phyloP scores from a whole-genome alignment of 1,140 invertebrate genomes.

The Drosophila nikananu region DNA sequence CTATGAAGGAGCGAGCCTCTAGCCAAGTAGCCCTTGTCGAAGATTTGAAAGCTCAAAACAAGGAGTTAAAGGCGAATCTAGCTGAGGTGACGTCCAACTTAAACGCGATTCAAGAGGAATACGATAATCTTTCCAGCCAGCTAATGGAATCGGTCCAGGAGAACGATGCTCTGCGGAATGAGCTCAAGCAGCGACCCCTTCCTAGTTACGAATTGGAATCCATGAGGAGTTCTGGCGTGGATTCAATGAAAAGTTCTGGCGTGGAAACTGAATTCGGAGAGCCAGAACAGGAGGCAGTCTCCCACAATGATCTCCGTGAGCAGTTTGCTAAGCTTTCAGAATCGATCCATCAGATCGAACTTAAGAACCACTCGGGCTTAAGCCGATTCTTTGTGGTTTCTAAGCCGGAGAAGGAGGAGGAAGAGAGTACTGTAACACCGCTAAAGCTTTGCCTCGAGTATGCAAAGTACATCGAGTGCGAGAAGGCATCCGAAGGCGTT shows the following conservation, averaged over 20 bases:
- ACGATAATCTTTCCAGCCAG: constrained; percentile 74
- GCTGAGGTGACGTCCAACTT: constrained; percentile 32
- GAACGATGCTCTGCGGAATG: constrained; percentile 29
- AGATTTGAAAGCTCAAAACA: constrained; percentile 27
- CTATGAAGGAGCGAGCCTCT: constrained; percentile 25
- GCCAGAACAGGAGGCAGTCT: neutral
- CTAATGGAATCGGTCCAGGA: constrained; percentile 73
- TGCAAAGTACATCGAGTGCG: constrained; percentile 16
- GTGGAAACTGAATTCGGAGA: constrained; percentile 31
- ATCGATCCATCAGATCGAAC: constrained; percentile 53
- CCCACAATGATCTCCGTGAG: constrained; percentile 3
- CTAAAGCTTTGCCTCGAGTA: constrained; percentile 44
- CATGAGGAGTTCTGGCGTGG: constrained; percentile 41
- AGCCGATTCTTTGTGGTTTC: constrained; percentile 44
- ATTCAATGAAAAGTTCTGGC: constrained; percentile 50
- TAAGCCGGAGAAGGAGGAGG: neutral
- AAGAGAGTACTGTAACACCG: neutral
- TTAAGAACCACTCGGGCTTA: constrained; percentile 18
- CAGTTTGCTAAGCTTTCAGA: constrained; percentile 44
- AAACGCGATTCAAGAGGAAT: constrained; percentile 56
- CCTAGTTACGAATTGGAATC: constrained; percentile 10
- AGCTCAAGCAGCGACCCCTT: constrained; percentile 31
- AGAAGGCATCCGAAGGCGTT: constrained; percentile 1
- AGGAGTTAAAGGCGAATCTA: constrained; percentile 37
- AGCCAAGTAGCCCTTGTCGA: neutral